A percentile compares a stretch with the other conserved stretches of the same genome.
These are phyloP conservation scores for Anguilla marmorata DNA, from an alignment of 2,797 vertebrate species.

Conservation along the genomic window DNA sequence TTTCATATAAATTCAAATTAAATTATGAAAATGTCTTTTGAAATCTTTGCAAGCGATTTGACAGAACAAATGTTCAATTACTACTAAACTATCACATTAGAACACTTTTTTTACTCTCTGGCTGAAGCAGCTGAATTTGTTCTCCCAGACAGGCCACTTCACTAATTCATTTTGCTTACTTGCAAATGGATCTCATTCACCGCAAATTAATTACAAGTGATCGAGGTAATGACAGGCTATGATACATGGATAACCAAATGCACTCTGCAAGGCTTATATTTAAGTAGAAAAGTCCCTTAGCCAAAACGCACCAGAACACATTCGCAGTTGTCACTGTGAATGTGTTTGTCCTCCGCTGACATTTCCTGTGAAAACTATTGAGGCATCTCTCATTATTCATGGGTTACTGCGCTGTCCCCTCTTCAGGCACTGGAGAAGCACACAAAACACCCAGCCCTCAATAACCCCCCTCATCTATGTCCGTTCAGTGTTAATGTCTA, in stretches of 20 bases:
- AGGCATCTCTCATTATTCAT: constrained; percentile 34
- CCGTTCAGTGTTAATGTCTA: not conserved
- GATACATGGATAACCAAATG: not conserved
- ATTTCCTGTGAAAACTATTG: not conserved
- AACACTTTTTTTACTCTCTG: not conserved
- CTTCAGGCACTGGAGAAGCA: constrained; percentile 17
- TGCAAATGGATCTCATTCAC: not conserved
- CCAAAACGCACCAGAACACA: constrained; percentile 6
- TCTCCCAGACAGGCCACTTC: not conserved
- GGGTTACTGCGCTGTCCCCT: constrained; percentile 18
- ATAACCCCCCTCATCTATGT: not conserved
- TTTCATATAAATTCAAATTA: not conserved
- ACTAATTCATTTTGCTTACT: not conserved
- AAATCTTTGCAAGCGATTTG: not conserved
- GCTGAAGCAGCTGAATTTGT: not conserved
- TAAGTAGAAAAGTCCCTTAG: not conserved
- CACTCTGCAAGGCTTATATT: not conserved
- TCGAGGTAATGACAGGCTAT: not conserved
- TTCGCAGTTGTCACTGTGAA: not conserved
- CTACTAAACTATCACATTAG: not conserved
- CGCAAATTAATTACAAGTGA: not conserved
- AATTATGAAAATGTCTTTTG: not conserved
- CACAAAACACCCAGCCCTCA: not conserved
- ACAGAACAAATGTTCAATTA: not conserved
- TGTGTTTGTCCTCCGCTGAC: not conserved